Percentiles rank a stretch among this genome's conserved stretches.
Conservation (phyloP, 2,797 vertebrate genomes). For the Loris lydekkerianus region DNA sequence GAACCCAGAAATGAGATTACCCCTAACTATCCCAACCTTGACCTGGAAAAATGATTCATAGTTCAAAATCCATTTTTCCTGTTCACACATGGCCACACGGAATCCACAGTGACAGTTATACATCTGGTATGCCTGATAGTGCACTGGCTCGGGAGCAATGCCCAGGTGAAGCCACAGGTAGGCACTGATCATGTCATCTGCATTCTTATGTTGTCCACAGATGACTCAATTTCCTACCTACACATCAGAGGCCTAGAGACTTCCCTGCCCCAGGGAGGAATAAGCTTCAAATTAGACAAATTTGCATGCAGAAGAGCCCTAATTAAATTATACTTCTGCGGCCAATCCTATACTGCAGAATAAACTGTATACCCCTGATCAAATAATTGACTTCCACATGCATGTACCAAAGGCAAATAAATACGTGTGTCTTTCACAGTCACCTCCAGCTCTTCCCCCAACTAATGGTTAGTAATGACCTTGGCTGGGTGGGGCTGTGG, state of each 20-base stretch:
- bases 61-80: neutral
- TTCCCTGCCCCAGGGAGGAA: neutral
- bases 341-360: neutral
- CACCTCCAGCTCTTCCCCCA: neutral
- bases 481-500: neutral
- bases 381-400: neutral
- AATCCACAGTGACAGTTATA: neutral
- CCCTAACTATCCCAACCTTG: neutral
- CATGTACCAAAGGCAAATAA: neutral
- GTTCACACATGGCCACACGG: neutral
- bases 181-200: neutral
- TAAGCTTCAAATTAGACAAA: neutral
- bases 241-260: neutral
- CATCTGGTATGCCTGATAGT: neutral
- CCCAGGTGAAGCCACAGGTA: neutral
- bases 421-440: neutral
- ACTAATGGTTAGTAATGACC: neutral
- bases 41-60: constrained; percentile 8
- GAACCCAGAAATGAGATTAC: neutral
- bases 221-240: neutral
- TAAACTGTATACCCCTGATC: neutral
- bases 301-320: neutral
- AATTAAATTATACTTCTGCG: neutral
- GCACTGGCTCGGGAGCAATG: neutral
- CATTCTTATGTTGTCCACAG: neutral